Base-by-base conservation (phyloP, 2,113 vertebrate genomes). In the Austrofundulus limnaeus region DNA sequence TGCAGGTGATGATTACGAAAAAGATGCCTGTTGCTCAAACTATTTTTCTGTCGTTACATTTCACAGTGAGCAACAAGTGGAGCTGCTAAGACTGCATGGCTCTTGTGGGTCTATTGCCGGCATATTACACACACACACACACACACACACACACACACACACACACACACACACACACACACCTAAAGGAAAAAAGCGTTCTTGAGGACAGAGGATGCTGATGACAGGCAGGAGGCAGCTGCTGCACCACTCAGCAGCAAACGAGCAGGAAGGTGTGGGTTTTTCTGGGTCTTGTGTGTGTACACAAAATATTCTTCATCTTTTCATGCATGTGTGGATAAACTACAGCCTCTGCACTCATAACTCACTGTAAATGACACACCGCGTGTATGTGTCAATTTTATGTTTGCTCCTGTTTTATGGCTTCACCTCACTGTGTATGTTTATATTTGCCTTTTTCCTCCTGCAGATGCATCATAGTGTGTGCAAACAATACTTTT, bases 231-330 rank as follows among this genome's bases (percentile, higher is more conserved):
- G 49, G 23, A 66, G 57, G 45, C 61, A 42, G 50, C 48, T 62
- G 67, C 74, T 70, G 74, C 51, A 72, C 28, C 38, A 76, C 65
- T 72, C 57, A 52, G 75, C 31, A 61, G 64, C 37, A 71, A 59
- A 34, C 42, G 19, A 62, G n/a, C 37, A 41, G 47, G 11, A 53
- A 19, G 51, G 4, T 7, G 16, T 48, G 15, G 25, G 23, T 65
- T 28, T 45, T 9, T 52, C 9, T 17, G 1, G 7, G 14, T 42
- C 13, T 2, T 45, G 39, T 53, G 39, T 23, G 23, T 54, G 43
- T 59, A 9, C 0, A 55, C 11, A 21, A 39, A 55, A 39, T 25
- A 24, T 14, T 24, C 5, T 16, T 6, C 8, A 15, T 24, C 23
- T 49, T 23, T 49, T 7, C 2, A 15, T 24, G 47, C 7, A 8